Evolutionary conservation across 1,140 invertebrate species (phyloP).

Genomic region (Drosophila ohnishii): DNA sequence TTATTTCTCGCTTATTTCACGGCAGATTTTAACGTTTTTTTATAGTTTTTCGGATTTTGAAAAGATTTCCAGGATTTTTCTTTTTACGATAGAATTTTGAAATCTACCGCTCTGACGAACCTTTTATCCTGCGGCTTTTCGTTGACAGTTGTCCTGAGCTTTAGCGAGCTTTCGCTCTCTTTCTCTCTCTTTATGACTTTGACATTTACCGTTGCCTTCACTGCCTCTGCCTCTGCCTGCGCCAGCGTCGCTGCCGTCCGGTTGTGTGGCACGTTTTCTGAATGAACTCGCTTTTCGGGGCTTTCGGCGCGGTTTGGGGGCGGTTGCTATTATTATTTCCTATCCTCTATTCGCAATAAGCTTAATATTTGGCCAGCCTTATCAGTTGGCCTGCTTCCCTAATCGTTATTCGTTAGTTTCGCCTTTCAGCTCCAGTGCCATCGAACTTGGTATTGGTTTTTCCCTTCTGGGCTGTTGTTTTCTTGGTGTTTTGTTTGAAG

Average conservation of each 20-base stretch:
- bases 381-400: conserved; percentile 64
- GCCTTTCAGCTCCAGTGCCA: conserved; percentile 27
- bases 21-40: background rate
- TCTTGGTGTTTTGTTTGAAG: conserved; percentile 78
- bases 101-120: conserved; percentile 1
- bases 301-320: conserved; percentile 36
- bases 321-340: conserved; percentile 59
- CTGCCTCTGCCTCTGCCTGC: conserved; percentile 7
- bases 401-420: conserved; percentile 76
- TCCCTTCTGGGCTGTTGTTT: conserved; percentile 42
- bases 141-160: conserved; percentile 18
- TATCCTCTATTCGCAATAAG: conserved; percentile 68
- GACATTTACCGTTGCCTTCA: conserved; percentile 61
- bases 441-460: conserved; percentile 69
- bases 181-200: conserved; percentile 65
- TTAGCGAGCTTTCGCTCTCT: conserved; percentile 16
- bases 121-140: conserved; percentile 11
- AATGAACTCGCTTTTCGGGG: conserved; percentile 66
- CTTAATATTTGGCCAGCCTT: conserved; percentile 58
- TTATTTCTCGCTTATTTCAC: background rate
- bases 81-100: background rate
- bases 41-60: background rate
- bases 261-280: conserved; percentile 76
- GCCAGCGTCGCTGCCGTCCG: conserved; percentile 49
- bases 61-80: background rate